Base-by-base conservation (phyloP, 1,140 invertebrate species). In the Callitettix versicolor region DNA sequence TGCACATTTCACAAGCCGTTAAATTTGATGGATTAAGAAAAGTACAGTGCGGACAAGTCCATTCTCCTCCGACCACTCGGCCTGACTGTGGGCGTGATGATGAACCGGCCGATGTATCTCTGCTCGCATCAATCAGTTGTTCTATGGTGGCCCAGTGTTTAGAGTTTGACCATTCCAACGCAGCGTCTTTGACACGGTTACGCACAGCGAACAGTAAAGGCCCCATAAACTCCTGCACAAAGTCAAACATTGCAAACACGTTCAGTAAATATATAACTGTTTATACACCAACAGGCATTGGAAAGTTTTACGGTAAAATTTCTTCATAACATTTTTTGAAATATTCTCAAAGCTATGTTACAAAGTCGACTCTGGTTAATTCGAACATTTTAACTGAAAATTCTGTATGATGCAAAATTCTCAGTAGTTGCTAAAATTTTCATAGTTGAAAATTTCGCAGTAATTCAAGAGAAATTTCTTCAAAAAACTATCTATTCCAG, bases 41-140 rank as follows among this genome's bases (percentile, higher is more conserved):
- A 55, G 94, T 97, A 76, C 94, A 97, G 64, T 92, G 84, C 56
- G 80, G 79, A 71, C 94, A 97, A 11, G 88, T 92, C 94, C 94
- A 97, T 53, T 81, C 18, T 14, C 63, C 66, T 40, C 66, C 60
- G 38, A 65, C 67, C 42, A 63, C 58, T 21, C 63, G 64, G 5
- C 63, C 55, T 44, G 61, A 61, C 30, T 51, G 55, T 14, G 56
- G 60, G 7, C 64, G 68, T 3, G 34, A 24, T n/a, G 34, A 4
- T 26, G 18, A 26, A 5, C 33, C 33, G 17, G 65, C 65, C 20
- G 63, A 58, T 15, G 65, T 53, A 15, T 60, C 57, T 41, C 62
- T 57, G 12, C 60, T 78, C 56, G 82, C 83, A 7, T 79, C 82
- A 61, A 91, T 84, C 24, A 95, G 74, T 63, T 92, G 85, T 67